These are phyloP conservation scores for Austrofundulus limnaeus DNA, from an alignment of 2,113 vertebrate species.

Conservation along the genomic window DNA sequence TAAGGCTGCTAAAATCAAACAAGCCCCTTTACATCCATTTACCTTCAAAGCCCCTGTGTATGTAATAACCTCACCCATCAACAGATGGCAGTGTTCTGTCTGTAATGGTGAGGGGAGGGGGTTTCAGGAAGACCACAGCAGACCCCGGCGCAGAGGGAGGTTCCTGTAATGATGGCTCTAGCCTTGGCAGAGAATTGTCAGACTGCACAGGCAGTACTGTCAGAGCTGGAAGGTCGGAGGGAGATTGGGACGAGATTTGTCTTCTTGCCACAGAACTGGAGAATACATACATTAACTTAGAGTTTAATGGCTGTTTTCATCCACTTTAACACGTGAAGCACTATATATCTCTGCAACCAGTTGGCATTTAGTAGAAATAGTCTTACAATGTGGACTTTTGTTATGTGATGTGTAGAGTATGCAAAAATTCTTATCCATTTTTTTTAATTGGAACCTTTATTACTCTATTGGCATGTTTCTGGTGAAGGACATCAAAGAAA, in stretches of 20 bases:
- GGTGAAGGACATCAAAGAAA: neutral
- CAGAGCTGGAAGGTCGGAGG: conserved; percentile 1
- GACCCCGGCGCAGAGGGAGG: conserved; percentile 17
- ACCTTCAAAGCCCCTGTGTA: conserved; percentile 22
- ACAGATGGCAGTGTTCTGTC: conserved; percentile 78
- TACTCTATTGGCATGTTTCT: conserved; percentile 8
- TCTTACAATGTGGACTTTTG: too few relatives aligned
- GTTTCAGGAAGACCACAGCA: conserved; percentile 19
- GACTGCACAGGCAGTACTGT: conserved; percentile 34
- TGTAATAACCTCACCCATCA: conserved; percentile 66
- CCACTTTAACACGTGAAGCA: conserved; percentile 1
- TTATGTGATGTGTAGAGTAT: too few relatives aligned
- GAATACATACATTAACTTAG: conserved; percentile 45
- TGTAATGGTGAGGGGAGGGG: conserved; percentile 58
- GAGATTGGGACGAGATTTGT: conserved; percentile 23
- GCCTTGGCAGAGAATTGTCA: conserved; percentile 56
- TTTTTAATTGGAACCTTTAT: neutral
- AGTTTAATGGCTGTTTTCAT: conserved; percentile 35
- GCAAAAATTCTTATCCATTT: neutral
- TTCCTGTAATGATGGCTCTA: conserved; percentile 49
- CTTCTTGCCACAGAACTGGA: conserved; percentile 32
- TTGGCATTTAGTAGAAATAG: neutral
- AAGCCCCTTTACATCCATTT: too few relatives aligned
- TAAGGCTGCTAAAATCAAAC: too few relatives aligned
- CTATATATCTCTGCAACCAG: conserved; percentile 7